Evolutionary conservation across 2,888 invertebrate genomes (phyloP).

Genomic region (Leptopilina syphax): DNA sequence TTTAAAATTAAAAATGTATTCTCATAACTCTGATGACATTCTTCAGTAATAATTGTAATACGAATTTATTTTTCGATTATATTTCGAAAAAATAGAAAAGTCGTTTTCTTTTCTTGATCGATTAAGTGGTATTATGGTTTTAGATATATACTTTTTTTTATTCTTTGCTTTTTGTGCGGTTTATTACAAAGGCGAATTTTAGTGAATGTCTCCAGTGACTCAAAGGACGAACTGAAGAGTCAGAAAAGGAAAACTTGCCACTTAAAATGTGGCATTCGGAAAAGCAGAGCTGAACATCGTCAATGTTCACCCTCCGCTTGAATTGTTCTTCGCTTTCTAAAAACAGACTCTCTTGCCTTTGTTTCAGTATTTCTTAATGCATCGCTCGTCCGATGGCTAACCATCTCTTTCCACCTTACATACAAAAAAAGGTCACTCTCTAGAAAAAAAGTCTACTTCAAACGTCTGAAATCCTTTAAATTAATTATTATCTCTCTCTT

Average conservation of each 20-base stretch:
- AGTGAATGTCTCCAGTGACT: conserved; percentile 25
- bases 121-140: conserved; percentile 27
- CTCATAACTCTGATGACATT: too few species aligned
- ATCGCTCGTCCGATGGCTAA: conserved; percentile 58
- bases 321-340: conserved; percentile 61
- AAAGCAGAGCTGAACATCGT: conserved; percentile 58
- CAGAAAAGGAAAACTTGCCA: conserved; percentile 68
- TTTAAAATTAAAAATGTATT: too few species aligned
- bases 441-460: background rate
- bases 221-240: conserved; percentile 46
- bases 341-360: conserved; percentile 64
- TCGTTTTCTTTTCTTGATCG: background rate
- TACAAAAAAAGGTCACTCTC: background rate
- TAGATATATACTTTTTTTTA: background rate
- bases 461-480: background rate
- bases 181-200: conserved; percentile 22
- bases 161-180: conserved; percentile 15
- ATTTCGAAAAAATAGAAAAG: too few species aligned
- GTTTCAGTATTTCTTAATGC: conserved; percentile 70
- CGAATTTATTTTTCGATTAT: too few species aligned
- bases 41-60: too few species aligned
- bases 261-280: conserved; percentile 67
- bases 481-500: background rate
- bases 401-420: conserved; percentile 32
- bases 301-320: conserved; percentile 57